Percentiles rank a stretch among this genome's conserved stretches.
Conservation (phyloP, 92 coral and sea anemone species). For the Porites divaricata region DNA sequence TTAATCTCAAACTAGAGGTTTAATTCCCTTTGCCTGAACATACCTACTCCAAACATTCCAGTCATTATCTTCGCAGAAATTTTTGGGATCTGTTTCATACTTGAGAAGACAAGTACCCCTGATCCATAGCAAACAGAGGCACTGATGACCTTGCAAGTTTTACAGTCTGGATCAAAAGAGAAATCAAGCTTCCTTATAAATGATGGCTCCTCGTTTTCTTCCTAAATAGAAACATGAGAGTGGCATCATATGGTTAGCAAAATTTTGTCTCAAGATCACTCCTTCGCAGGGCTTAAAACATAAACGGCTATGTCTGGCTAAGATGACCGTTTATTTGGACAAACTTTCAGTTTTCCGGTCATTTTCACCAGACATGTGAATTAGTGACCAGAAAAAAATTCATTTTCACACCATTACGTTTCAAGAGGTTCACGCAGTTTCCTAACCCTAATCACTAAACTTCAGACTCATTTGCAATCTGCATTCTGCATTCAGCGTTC, state of each 20-base stretch:
- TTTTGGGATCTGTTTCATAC: slow-evolving; percentile 74
- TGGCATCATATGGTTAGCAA: background rate
- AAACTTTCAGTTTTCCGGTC: no score
- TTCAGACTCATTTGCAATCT: no score
- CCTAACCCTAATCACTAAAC: no score
- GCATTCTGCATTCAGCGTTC: no score
- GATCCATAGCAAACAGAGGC: slow-evolving; percentile 79
- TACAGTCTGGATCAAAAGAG: slow-evolving; percentile 78
- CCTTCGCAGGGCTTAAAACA: no score
- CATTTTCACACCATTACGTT: no score
- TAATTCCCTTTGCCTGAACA: background rate
- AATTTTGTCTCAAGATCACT: no score
- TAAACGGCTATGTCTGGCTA: no score
- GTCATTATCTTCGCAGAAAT: slow-evolving; percentile 65
- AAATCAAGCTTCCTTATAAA: slow-evolving; percentile 67
- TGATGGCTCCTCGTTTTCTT: slow-evolving; percentile 20
- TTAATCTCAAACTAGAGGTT: background rate
- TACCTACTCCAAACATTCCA: slow-evolving; percentile 86
- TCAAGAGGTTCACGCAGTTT: no score
- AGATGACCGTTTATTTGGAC: no score
- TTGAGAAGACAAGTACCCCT: slow-evolving; percentile 65
- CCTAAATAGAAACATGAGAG: background rate
- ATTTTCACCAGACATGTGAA: no score
- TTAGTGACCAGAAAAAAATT: no score
- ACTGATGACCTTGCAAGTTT: slow-evolving; percentile 78